Base-by-base conservation (phyloP, 1,140 invertebrate genomes). In the Drosophila pandora region DNA sequence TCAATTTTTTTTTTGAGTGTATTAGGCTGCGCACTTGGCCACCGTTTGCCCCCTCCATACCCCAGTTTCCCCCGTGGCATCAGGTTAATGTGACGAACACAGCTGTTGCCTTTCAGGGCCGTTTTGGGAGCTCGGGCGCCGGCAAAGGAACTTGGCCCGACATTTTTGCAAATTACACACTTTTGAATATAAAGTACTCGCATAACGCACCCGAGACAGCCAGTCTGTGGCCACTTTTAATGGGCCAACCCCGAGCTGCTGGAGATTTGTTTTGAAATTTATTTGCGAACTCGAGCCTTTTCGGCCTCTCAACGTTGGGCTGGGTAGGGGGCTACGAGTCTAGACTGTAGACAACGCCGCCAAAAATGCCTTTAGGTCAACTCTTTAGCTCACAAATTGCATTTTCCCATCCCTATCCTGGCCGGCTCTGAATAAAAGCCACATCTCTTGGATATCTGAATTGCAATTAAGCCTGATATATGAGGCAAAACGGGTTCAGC, bases 151-250 rank as follows among this genome's bases (percentile, higher is more conserved):
- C 32, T 37, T 32, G 37, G 47, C 52, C 65, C 61, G 65, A 82
- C 78, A 57, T 70, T 82, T 88, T 81, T 79, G 83, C 82, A 88
- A 85, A 87, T 87, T 88, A 87, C 82, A 87, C 83, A 82, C 70
- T 87, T 87, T 87, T 87, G 83, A 87, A 87, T 87, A 87, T 82
- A 87, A 87, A 87, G 83, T 82, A 88, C 74, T 74, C 81, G 56
- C 63, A 78, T 75, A 75, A 82, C 83, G 75, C 54, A 83, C 61
- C 71, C 69, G 70, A 72, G 61, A 81, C 73, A 82, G 60, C 60
- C 79, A 50, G 62, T 63, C 63, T 62, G 79, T 73, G 79, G 67
- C 68, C 59, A 69, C 60, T 73, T 68, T 76, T 82, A 81, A 81
- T 82, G 68, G 78, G 22, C 53, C 61, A n/a, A 32, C 50, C 10